Conservation (phyloP, 2,797 vertebrate species). For the Rhynchotus rufescens region DNA sequence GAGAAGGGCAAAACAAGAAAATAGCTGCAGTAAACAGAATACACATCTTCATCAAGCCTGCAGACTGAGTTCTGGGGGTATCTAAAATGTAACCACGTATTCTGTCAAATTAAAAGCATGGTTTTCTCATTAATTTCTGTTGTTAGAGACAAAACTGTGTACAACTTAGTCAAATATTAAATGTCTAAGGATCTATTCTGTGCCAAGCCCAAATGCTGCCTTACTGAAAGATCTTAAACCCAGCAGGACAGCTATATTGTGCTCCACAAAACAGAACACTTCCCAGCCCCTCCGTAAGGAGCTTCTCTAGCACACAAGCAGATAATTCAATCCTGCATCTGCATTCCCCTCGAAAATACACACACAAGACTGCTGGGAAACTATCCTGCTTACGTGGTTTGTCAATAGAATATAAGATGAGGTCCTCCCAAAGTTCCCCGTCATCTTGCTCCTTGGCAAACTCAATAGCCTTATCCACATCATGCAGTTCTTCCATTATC, state of each 20-base stretch:
- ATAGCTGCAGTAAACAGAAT: neutral
- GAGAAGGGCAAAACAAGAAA: neutral
- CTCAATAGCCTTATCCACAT: constrained; percentile 98
- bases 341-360: neutral
- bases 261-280: neutral
- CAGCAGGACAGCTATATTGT: neutral
- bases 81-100: constrained; percentile 6
- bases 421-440: constrained; percentile 96
- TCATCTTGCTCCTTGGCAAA: constrained; percentile 99
- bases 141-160: neutral
- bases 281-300: neutral
- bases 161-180: neutral
- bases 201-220: neutral
- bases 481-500: constrained; percentile 96
- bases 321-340: neutral
- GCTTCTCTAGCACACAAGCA: neutral
- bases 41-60: neutral
- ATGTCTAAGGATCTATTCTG: neutral
- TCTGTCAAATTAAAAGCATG: constrained; percentile 9
- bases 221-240: neutral
- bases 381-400: constrained; percentile 90
- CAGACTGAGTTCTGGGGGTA: neutral
- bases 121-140: neutral
- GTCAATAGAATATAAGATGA: constrained; percentile 97
- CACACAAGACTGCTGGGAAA: neutral